Conservation (phyloP, 2,888 invertebrate genomes). For the Hipparchia sbordonii region DNA sequence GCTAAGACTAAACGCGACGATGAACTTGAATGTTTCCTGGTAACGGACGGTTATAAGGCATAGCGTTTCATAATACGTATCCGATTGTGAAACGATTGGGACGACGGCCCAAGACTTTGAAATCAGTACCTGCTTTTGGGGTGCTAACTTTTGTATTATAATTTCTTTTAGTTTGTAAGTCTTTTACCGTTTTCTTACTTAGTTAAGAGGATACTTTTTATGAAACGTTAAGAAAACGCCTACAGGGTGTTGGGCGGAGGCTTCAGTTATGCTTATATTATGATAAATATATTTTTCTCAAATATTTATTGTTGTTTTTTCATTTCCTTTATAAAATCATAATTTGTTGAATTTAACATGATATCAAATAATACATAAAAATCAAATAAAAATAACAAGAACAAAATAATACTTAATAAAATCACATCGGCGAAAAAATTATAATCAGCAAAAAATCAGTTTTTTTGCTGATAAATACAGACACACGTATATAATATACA, state of each 20-base stretch:
- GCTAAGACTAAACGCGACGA: constrained; percentile 65
- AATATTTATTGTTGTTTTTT: constrained; percentile 44
- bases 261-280: constrained; percentile 62
- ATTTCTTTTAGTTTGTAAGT: constrained; percentile 70
- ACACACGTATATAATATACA: no score
- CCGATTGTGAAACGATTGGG: constrained; percentile 47
- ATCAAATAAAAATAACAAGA: no score
- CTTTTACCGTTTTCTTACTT: constrained; percentile 56
- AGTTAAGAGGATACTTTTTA: constrained; percentile 65
- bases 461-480: no score
- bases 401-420: no score
- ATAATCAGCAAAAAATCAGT: no score
- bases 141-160: constrained; percentile 74
- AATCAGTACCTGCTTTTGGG: constrained; percentile 44
- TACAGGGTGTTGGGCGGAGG: constrained; percentile 65
- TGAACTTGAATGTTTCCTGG: constrained; percentile 56
- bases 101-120: constrained; percentile 62
- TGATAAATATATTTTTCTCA: constrained; percentile 69
- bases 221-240: constrained; percentile 72
- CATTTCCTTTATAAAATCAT: constrained; percentile 31
- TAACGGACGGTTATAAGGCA: constrained; percentile 51
- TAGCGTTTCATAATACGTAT: constrained; percentile 75
- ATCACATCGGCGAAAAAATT: no score
- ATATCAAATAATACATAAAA: no score
- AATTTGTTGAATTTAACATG: no score